Conservation (phyloP, 2,113 vertebrate genomes). For the Varanus komodoensis region DNA sequence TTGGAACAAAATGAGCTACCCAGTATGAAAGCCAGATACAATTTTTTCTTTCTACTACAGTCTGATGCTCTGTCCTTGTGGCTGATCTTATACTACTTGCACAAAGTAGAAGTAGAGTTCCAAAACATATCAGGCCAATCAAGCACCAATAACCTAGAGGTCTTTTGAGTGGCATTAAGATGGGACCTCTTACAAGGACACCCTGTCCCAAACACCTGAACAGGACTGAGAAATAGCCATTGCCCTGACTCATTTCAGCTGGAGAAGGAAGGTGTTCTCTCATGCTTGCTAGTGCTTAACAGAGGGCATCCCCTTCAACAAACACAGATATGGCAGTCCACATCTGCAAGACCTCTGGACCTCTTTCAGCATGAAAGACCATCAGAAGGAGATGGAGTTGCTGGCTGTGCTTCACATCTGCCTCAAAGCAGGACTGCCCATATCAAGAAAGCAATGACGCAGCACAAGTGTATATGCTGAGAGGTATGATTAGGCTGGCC, state of each 20-base stretch:
- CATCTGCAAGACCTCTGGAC: neutral
- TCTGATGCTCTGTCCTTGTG: neutral
- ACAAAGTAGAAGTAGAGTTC: neutral
- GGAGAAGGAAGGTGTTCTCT: neutral
- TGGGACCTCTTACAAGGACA: neutral
- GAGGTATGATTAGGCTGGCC: neutral
- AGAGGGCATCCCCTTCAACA: neutral
- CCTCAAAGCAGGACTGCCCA: neutral
- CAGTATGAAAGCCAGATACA: neutral
- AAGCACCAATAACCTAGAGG: neutral
- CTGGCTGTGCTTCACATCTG: neutral
- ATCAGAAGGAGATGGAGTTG: too few relatives aligned
- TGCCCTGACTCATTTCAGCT: neutral
- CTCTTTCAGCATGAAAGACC: neutral
- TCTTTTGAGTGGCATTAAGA: neutral
- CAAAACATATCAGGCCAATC: neutral
- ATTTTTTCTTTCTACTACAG: neutral
- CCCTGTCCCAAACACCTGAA: neutral
- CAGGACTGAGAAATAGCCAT: neutral
- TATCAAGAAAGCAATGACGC: neutral
- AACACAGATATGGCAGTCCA: neutral
- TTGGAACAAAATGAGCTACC: neutral
- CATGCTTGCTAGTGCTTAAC: neutral
- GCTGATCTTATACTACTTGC: neutral
- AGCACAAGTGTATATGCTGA: neutral